These are phyloP conservation scores for Vannuccia rotundouncinata DNA, from an alignment of 2,888 invertebrate species.

Conservation along the genomic window DNA sequence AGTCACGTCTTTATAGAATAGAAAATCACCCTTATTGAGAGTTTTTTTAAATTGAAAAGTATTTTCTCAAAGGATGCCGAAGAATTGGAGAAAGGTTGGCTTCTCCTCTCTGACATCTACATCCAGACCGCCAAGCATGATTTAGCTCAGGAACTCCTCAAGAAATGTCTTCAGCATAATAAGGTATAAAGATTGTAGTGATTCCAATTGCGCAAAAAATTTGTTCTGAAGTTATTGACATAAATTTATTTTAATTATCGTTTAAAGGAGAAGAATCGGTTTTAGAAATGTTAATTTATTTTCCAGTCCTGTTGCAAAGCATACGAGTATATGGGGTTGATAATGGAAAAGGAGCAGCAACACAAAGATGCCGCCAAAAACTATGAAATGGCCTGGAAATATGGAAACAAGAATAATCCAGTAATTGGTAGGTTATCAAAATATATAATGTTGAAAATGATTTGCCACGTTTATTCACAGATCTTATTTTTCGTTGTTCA, in stretches of 20 bases:
- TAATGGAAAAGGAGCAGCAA: conserved; percentile 83
- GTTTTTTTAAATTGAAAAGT: too few relatives aligned
- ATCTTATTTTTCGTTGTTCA: not conserved
- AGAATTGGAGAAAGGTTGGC: conserved; percentile 87
- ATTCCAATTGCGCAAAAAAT: not conserved
- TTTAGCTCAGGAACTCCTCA: conserved; percentile 73
- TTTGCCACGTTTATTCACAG: too few relatives aligned
- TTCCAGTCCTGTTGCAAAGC: conserved; percentile 75
- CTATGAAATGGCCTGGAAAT: conserved; percentile 79
- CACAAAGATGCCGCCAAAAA: conserved; percentile 75
- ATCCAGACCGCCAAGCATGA: conserved; percentile 74
- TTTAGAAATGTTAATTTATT: too few relatives aligned
- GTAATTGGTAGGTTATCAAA: conserved; percentile 66
- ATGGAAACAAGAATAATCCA: conserved; percentile 73
- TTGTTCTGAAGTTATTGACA: not conserved
- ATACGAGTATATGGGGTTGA: conserved; percentile 75
- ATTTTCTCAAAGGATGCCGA: conserved; percentile 77
- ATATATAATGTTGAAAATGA: too few relatives aligned
- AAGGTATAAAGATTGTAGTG: conserved; percentile 47
- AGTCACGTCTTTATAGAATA: too few relatives aligned
- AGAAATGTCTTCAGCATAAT: conserved; percentile 58
- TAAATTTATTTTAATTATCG: not conserved
- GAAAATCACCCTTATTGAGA: too few relatives aligned
- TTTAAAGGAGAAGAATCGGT: too few relatives aligned
- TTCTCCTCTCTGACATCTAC: conserved; percentile 82